These are phyloP conservation scores for Hypocryptadius cinnamomeus DNA, from an alignment of 2,113 vertebrate genomes.

Conservation along the genomic window DNA sequence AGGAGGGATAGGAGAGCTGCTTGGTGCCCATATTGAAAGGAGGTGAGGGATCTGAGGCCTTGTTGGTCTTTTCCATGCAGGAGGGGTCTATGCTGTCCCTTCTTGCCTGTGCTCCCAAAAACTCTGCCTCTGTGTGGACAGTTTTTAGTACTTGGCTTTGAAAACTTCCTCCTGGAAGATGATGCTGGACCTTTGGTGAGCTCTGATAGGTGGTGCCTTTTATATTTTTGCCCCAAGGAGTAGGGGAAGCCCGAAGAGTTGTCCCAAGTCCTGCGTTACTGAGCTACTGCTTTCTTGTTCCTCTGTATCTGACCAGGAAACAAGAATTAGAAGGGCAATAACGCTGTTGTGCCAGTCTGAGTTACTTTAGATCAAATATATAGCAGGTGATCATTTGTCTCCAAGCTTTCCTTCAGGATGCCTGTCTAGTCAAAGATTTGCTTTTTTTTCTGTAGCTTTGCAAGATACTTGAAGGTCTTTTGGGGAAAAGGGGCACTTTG, in stretches of 20 bases:
- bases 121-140: not conserved
- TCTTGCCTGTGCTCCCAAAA: not conserved
- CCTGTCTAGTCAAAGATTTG: not conserved
- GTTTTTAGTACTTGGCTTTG: not conserved
- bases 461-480: not conserved
- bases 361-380: not conserved
- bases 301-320: not conserved
- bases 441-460: not conserved
- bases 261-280: accelerated
- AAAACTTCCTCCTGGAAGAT: not conserved
- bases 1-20: not conserved
- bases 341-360: not conserved
- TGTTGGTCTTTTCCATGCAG: not conserved
- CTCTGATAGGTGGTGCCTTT: not conserved
- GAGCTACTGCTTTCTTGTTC: not conserved
- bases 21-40: not conserved
- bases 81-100: not conserved
- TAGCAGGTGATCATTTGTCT: not conserved
- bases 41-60: not conserved
- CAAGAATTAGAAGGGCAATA: not conserved
- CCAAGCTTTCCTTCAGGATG: not conserved
- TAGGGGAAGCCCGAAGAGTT: not conserved
- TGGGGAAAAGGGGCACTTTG: not conserved
- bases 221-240: not conserved
- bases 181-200: not conserved